Percentiles rank a stretch among this genome's conserved stretches.
Evolutionary conservation across 2,113 vertebrate species (phyloP).

Genomic region (Rhineura floridana): DNA sequence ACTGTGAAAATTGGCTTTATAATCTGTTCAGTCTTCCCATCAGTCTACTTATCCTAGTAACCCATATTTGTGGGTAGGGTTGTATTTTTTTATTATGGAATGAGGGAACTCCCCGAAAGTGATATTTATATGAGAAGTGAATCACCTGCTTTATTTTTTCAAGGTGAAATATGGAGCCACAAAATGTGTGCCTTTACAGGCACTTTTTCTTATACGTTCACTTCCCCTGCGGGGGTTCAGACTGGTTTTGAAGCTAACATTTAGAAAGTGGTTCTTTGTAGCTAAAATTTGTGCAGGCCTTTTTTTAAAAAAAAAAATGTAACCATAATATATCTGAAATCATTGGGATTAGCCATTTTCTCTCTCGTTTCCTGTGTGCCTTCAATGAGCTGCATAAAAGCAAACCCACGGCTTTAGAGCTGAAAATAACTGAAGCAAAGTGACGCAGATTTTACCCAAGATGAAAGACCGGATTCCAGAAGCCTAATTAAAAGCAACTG

Average conservation of each 20-base stretch:
- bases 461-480: conserved; percentile 89
- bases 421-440: conserved; percentile 81
- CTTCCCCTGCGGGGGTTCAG: conserved; percentile 42
- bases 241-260: conserved; percentile 61
- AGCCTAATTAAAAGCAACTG: conserved; percentile 95
- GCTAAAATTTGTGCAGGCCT: conserved; percentile 71
- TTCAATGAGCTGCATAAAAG: conserved; percentile 86
- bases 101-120: background rate
- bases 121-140: background rate
- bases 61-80: background rate
- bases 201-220: background rate
- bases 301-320: conserved; percentile 24
- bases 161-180: accelerated
- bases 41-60: background rate
- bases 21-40: background rate
- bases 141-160: conserved; percentile 33
- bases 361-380: conserved; percentile 81
- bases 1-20: background rate
- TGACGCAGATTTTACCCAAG: conserved; percentile 80
- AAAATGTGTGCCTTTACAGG: background rate
- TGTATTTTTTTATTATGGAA: background rate
- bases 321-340: conserved; percentile 73
- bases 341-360: conserved; percentile 77
- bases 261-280: conserved; percentile 68
- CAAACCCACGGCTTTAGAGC: conserved; percentile 79